Evolutionary conservation across 2,797 vertebrate species (phyloP).

Genomic region (Australoheros facetus): DNA sequence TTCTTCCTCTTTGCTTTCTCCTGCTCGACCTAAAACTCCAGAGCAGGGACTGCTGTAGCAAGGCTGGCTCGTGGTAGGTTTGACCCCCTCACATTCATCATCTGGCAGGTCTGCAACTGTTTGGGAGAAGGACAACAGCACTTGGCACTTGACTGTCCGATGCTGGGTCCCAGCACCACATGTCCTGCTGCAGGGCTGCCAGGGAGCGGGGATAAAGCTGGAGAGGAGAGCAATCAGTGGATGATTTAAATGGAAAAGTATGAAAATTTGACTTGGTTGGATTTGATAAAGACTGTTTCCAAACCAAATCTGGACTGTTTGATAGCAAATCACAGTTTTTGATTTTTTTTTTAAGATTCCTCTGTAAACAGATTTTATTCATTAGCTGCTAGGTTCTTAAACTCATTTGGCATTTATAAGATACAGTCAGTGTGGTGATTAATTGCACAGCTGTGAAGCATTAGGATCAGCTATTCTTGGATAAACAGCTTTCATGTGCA

Average conservation of each 20-base stretch:
- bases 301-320: background rate
- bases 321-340: conserved; percentile 17
- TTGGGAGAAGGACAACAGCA: conserved; percentile 94
- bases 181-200: conserved; percentile 90
- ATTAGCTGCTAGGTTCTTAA: conserved; percentile 58
- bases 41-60: conserved; percentile 89
- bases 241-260: background rate
- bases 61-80: conserved; percentile 82
- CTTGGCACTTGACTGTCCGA: conserved; percentile 89
- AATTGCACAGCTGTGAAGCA: conserved; percentile 69
- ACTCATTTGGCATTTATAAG: conserved; percentile 58
- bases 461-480: conserved; percentile 50
- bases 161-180: conserved; percentile 90
- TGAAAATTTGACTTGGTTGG: conserved; percentile 6
- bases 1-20: conserved; percentile 70
- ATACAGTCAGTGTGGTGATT: conserved; percentile 51
- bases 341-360: background rate
- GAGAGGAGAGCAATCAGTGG: conserved; percentile 16
- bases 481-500: conserved; percentile 57
- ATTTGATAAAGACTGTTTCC: conserved; percentile 5
- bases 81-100: conserved; percentile 91
- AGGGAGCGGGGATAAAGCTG: conserved; percentile 92
- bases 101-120: conserved; percentile 91
- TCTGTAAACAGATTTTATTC: conserved; percentile 38
- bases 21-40: conserved; percentile 66